Conservation (phyloP, 2,797 vertebrate genomes). For the Fistularia commersonii region DNA sequence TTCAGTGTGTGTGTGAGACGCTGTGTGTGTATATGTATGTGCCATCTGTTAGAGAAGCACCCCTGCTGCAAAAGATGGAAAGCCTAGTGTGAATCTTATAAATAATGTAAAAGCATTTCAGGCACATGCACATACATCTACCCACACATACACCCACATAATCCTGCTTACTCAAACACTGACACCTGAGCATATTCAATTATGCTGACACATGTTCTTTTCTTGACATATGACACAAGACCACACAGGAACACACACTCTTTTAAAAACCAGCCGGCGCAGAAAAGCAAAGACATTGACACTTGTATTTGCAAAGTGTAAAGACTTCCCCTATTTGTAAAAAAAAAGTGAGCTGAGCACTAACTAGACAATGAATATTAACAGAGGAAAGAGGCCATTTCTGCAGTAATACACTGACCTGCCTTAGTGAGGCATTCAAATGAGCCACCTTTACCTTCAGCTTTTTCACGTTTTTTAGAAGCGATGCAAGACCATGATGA, state of each 20-base stretch:
- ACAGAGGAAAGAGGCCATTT: slow-evolving; percentile 7
- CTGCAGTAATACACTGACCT: too few species aligned
- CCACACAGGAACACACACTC: too few species aligned
- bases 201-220: slow-evolving; percentile 49
- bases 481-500: too few species aligned
- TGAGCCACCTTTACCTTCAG: too few species aligned
- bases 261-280: too few species aligned
- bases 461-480: too few species aligned
- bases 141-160: slow-evolving; percentile 4
- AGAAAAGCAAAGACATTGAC: slow-evolving; percentile 8
- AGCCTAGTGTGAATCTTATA: slow-evolving; percentile 62
- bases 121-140: slow-evolving; percentile 4
- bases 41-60: slow-evolving; percentile 54
- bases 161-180: slow-evolving; percentile 32
- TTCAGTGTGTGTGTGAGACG: slow-evolving; percentile 13
- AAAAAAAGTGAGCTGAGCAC: slow-evolving; percentile 4
- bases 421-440: too few species aligned
- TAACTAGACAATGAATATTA: slow-evolving; percentile 9
- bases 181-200: slow-evolving; percentile 49
- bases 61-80: slow-evolving; percentile 60
- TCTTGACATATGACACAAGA: slow-evolving; percentile 22
- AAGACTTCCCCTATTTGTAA: slow-evolving; percentile 3
- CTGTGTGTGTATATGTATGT: slow-evolving; percentile 21
- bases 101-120: slow-evolving; percentile 57
- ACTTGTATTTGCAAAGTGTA: slow-evolving; percentile 7